Evolutionary conservation across 2,888 invertebrate species (phyloP).

Genomic region (Cyaniris semiargus): DNA sequence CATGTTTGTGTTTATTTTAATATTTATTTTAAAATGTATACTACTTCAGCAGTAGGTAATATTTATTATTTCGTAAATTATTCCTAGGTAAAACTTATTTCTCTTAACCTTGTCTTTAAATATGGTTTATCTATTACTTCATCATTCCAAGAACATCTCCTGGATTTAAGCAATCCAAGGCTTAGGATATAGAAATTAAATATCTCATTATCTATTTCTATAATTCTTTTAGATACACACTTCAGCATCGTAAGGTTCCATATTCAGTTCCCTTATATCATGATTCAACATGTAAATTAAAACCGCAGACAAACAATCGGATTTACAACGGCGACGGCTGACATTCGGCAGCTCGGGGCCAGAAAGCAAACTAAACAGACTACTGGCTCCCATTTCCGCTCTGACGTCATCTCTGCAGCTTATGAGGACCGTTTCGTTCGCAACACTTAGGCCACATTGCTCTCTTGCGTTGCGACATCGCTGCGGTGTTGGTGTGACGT

Average conservation of each 20-base stretch:
- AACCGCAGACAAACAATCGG: conserved; percentile 2
- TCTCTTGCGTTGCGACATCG: background rate
- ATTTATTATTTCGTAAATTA: too few species aligned
- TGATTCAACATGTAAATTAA: background rate
- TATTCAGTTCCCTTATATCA: background rate
- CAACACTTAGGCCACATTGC: conserved; percentile 28
- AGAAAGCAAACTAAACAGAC: conserved; percentile 37
- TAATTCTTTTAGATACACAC: too few species aligned
- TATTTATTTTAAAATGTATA: background rate
- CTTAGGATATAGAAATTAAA: too few species aligned
- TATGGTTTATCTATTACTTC: too few species aligned
- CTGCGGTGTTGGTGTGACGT: background rate
- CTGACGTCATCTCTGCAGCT: conserved; percentile 34
- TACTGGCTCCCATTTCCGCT: conserved; percentile 33
- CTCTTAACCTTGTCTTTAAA: too few species aligned
- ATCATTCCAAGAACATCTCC: too few species aligned
- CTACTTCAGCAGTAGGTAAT: too few species aligned
- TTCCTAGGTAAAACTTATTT: too few species aligned
- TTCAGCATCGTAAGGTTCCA: background rate
- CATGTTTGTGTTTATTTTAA: background rate
- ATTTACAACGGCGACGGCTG: background rate
- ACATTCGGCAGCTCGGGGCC: conserved; percentile 1
- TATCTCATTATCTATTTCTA: too few species aligned
- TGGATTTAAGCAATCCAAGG: too few species aligned
- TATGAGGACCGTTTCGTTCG: conserved; percentile 34